These are phyloP conservation scores for Lithobates pipiens DNA, from an alignment of 2,797 vertebrate species.

Conservation along the genomic window DNA sequence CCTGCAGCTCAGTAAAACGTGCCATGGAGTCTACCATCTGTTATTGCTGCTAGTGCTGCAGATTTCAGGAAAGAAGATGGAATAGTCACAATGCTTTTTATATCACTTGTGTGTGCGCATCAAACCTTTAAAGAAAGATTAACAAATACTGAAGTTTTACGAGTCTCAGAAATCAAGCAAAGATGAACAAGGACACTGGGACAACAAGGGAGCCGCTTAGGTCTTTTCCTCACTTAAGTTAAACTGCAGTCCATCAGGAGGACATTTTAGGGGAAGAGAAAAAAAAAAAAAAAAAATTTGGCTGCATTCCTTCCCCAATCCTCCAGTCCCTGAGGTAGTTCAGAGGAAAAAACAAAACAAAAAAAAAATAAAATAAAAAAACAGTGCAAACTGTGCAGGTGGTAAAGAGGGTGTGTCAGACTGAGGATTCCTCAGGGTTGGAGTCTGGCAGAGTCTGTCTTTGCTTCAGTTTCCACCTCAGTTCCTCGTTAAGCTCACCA, in stretches of 20 bases:
- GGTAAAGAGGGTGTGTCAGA: conserved; percentile 73
- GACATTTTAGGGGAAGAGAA: conserved; percentile 4
- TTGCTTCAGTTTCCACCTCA: conserved; percentile 93
- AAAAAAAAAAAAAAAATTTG: conserved; percentile 17
- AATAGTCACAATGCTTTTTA: neutral
- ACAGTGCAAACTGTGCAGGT: conserved; percentile 60
- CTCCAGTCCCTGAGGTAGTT: conserved; percentile 73
- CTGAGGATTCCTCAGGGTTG: conserved; percentile 96
- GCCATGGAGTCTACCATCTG: neutral
- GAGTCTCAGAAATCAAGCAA: conserved; percentile 17
- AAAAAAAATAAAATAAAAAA: conserved; percentile 50
- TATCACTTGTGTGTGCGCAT: neutral
- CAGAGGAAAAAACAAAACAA: conserved; percentile 61
- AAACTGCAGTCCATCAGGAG: conserved; percentile 17
- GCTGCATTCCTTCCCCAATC: conserved; percentile 54
- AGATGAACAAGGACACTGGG: conserved; percentile 16
- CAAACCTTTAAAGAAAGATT: conserved; percentile 16
- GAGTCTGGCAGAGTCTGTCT: conserved; percentile 92
- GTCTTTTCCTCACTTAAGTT: conserved; percentile 37
- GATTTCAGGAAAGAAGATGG: conserved; percentile 6
- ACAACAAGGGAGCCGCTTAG: neutral
- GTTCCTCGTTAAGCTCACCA: conserved; percentile 91
- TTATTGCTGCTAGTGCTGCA: conserved; percentile 49
- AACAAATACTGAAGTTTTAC: conserved; percentile 41
- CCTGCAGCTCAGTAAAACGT: conserved; percentile 17